Conservation (phyloP, 2,113 vertebrate genomes). For the Chlorocebus sabaeus region DNA sequence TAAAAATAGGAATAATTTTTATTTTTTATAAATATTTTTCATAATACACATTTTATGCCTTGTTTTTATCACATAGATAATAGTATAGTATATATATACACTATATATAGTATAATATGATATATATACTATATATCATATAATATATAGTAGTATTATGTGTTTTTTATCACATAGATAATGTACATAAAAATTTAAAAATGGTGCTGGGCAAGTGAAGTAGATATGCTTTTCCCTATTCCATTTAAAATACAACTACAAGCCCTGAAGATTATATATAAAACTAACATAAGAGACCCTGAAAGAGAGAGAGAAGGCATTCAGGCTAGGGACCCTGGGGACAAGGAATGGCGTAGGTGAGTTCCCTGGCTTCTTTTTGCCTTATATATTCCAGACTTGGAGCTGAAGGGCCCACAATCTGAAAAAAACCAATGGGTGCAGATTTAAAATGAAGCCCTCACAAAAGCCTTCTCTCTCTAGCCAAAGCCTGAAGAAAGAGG, state of each 20-base stretch:
- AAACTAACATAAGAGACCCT: neutral
- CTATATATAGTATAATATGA: too few relatives aligned
- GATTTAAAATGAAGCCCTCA: neutral
- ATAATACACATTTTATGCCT: neutral
- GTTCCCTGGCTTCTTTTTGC: neutral
- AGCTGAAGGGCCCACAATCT: neutral
- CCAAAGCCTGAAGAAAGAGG: neutral
- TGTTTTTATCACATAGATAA: neutral
- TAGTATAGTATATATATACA: too few relatives aligned
- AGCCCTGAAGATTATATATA: neutral
- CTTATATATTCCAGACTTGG: neutral
- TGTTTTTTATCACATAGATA: neutral
- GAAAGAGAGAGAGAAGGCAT: neutral
- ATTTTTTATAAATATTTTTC: neutral
- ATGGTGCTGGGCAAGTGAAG: neutral
- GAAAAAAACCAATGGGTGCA: neutral
- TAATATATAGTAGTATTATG: too few relatives aligned
- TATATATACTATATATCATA: too few relatives aligned
- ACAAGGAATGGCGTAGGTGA: neutral
- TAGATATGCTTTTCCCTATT: neutral
- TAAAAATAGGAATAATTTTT: neutral
- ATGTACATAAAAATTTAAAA: neutral
- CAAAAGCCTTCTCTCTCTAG: neutral
- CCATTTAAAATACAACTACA: neutral
- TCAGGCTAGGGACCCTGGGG: neutral